Conservation (phyloP, 2,888 invertebrate species). For the Eupithecia subumbrata region DNA sequence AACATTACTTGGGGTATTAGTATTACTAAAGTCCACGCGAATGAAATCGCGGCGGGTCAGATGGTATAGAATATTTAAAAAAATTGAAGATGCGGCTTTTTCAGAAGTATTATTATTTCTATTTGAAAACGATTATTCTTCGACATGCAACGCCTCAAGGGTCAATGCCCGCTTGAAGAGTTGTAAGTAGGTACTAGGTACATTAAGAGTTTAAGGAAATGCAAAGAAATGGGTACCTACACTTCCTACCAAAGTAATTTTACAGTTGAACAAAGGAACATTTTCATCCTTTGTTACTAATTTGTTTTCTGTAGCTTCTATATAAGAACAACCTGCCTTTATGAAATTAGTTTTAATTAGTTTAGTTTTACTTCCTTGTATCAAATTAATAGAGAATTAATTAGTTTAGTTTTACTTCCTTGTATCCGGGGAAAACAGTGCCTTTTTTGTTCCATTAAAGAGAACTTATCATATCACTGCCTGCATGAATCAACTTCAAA, state of each 20-base stretch:
- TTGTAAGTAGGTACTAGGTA: too few relatives aligned
- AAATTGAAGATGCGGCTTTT: too few relatives aligned
- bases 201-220: background rate
- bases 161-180: too few relatives aligned
- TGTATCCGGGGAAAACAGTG: background rate
- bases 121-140: too few relatives aligned
- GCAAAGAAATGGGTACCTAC: background rate
- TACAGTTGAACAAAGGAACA: background rate
- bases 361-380: background rate
- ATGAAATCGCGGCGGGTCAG: too few relatives aligned
- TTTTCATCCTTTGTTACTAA: conserved; percentile 1
- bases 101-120: too few relatives aligned
- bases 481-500: background rate
- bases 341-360: conserved; percentile 1
- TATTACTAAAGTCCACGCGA: too few relatives aligned
- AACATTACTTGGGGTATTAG: too few relatives aligned
- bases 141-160: too few relatives aligned
- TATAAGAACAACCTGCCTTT: background rate
- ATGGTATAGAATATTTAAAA: too few relatives aligned
- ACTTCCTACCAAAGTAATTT: background rate
- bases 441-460: background rate
- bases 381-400: too few relatives aligned
- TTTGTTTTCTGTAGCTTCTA: background rate
- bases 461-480: background rate
- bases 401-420: background rate